phyloP scores from a whole-genome alignment of 2,113 vertebrate species.

The Bujurquina vittata region DNA sequence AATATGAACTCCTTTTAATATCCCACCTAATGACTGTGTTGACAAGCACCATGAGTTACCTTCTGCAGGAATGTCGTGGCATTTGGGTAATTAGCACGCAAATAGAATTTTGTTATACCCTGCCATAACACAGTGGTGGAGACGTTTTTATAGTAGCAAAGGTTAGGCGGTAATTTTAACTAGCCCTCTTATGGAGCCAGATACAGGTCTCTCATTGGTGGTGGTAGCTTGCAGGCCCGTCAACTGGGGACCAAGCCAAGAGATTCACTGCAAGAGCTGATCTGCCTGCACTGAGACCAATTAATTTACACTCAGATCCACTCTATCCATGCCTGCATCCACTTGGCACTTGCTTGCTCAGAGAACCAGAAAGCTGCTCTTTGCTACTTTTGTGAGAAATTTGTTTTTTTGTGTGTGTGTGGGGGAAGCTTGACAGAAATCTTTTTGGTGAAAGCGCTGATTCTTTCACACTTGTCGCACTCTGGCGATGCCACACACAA shows the following conservation, averaged over 20 bases:
- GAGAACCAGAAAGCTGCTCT: neutral
- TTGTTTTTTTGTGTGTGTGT: neutral
- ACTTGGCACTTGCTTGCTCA: constrained; percentile 2
- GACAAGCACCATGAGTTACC: constrained; percentile 74
- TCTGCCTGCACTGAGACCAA: constrained; percentile 38
- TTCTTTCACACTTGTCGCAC: neutral
- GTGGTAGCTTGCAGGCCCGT: constrained; percentile 26
- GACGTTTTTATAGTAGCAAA: constrained; percentile 67
- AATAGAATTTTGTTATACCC: constrained; percentile 70
- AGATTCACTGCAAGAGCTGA: constrained; percentile 29
- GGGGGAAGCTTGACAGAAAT: neutral
- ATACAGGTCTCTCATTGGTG: constrained; percentile 39
- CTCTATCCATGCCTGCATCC: neutral
- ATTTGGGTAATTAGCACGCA: constrained; percentile 80
- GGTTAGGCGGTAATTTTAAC: constrained; percentile 66
- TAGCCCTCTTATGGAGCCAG: constrained; percentile 50
- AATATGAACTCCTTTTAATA: constrained; percentile 76
- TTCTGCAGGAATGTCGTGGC: constrained; percentile 72
- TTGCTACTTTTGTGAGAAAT: neutral
- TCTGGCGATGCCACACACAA: neutral
- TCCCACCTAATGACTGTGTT: constrained; percentile 73
- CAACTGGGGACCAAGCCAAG: constrained; percentile 38
- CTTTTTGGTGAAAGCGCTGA: neutral
- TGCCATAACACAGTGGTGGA: constrained; percentile 23
- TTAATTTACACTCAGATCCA: constrained; percentile 64